Base-by-base conservation (phyloP, 2,888 invertebrate species). In the Priocnemis perturbator region DNA sequence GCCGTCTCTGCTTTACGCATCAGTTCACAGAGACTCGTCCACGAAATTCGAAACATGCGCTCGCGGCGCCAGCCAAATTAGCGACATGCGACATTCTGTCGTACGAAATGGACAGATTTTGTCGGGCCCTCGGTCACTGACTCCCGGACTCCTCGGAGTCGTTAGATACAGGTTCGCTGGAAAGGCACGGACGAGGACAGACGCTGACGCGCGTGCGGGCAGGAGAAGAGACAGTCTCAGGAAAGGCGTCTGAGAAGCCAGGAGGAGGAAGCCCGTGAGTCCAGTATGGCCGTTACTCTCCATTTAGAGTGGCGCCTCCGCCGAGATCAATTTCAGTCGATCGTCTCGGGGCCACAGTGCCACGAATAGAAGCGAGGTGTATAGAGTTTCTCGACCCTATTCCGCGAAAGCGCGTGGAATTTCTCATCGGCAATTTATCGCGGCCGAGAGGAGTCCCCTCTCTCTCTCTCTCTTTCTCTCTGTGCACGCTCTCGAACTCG, bases 291-390 rank as follows among this genome's bases (percentile, higher is more conserved):
- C 71, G 72, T 73, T 79, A 77, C 57, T 78, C 69, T 74, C 70
- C 69, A 72, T 79, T 79, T 74, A 71, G 67, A 76, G 69, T 70
- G 78, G 78, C 78, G 77, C 79, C 74, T 73, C 62, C 53, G 50
- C 7, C 55, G 53, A 60, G 70, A 76, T 79, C 62, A 71, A 76
- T 78, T 73, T 62, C 61, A 37, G 44, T 55, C 62, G 59, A 63
- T 67, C 63, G 60, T 67, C 52, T 65, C 58, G 37, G 67, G 52
- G 52, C 55, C 63, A 50, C 26, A 55, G 55, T 63, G 57, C 55
- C 56, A 48, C 59, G 26, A 48, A 59, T 68, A 55, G 53, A 64
- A 50, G 17, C 19, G 19, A 21, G 17, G 14, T 37, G 23, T 45
- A 45, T 44, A 21, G 14, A 63, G 53, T 58, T 52, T 44, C 50